Evolutionary conservation across 1,140 invertebrate species (phyloP), one percentile per base, ranked within the genome.

Genomic region (Drosophila dunni): DNA sequence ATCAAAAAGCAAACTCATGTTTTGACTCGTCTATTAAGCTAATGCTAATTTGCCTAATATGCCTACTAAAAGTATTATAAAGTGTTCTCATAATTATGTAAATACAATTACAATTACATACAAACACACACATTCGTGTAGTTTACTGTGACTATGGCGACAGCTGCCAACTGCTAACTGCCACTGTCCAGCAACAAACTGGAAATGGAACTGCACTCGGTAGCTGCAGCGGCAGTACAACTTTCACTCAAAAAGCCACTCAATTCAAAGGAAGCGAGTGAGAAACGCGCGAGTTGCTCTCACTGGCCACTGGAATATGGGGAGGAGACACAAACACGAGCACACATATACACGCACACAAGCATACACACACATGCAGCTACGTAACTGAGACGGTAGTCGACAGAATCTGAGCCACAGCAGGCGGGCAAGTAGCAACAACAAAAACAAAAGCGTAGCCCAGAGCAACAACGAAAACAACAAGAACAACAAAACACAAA

Each of bases 251-350:
- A 71, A 64, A 64, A 56, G 51, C 48, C 78, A 79, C 83, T 86
- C 83, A 79, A 88, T 17, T 51, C 48, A 51, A 51, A 51, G n/a
- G 46, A 20, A 57, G 7, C 45, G 6, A 51, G 15, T 48, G 65
- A 80, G 62, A 44, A 48, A 1, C 8, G 65, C 40, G n/a, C 42
- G 63, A 53, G 67, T 66, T 60, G 40, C 65, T 73, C 33, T 57
- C 67, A 76, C 81, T 68, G 65, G 83, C 58, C 76, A 88, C 76
- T 86, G 79, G 84, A 86, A 86, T 86, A 88, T 88, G 84, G 84
- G 83, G 83, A 74, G 83, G 84, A 88, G 83, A 86, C 71, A 79
- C 48, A 54, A n/a, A 61, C 20, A 54, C 64, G 54, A 15, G 38
- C 64, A 24, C 57, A 29, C 38, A 54, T 13, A 57, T 44, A 13